Conservation (phyloP, 2,113 vertebrate genomes). For the Pedionomus torquatus region DNA sequence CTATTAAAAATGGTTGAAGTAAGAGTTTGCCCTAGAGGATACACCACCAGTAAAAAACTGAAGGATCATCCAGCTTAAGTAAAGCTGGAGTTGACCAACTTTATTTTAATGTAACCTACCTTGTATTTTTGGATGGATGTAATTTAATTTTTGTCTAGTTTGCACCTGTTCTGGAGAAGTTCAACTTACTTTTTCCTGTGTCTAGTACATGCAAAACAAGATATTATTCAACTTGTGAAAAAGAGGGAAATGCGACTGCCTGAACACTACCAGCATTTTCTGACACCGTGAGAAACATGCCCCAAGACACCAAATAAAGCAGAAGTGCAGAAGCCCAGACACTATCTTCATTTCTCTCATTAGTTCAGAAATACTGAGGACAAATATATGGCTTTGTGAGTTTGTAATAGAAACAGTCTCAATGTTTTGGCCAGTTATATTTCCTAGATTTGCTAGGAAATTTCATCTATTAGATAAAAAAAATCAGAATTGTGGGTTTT, state of each 20-base stretch:
- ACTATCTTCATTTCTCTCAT: not conserved
- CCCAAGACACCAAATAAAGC: not conserved
- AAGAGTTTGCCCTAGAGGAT: not conserved
- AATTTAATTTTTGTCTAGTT: not conserved
- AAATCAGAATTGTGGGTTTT: not conserved
- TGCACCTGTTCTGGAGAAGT: not conserved
- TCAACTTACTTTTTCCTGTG: not conserved
- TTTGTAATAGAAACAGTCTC: not conserved
- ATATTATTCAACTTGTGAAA: not conserved
- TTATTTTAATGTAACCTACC: not conserved
- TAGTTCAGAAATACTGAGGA: not conserved
- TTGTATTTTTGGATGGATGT: not conserved
- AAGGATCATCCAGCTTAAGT: not conserved
- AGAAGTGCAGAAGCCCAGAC: not conserved
- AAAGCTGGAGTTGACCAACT: not conserved
- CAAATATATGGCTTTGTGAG: not conserved
- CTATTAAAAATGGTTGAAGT: not conserved
- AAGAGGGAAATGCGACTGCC: not conserved
- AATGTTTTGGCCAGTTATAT: not conserved
- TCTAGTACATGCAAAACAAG: not conserved
- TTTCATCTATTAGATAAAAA: not conserved
- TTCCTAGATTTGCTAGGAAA: not conserved
- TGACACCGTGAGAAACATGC: not conserved
- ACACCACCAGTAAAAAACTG: not conserved
- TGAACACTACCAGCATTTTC: not conserved